Conservation (phyloP, 2,113 vertebrate species). For the Sinocyclocheilus anophthalmus region DNA sequence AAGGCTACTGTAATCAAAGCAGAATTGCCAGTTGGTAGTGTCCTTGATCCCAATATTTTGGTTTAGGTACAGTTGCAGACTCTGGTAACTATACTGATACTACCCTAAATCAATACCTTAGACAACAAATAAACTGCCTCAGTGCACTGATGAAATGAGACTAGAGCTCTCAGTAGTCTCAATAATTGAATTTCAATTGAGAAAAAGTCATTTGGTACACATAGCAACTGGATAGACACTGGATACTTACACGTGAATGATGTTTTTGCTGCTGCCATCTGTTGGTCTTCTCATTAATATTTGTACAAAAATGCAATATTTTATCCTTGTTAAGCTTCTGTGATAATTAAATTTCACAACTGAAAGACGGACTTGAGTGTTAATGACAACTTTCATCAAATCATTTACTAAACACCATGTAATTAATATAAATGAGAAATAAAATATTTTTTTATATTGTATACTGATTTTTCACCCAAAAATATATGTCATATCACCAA, state of each 20-base stretch:
- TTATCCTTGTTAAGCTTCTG: background rate
- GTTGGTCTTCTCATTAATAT: background rate
- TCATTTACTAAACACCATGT: background rate
- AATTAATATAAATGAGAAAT: background rate
- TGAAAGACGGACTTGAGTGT: background rate
- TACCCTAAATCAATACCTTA: background rate
- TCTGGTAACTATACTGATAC: background rate
- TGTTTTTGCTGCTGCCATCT: background rate
- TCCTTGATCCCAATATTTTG: too few species aligned
- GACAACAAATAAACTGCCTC: background rate
- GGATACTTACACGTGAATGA: background rate
- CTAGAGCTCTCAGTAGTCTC: background rate
- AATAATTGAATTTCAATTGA: background rate
- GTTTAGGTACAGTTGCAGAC: background rate
- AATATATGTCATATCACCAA: slow-evolving; percentile 23
- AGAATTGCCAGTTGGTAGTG: too few species aligned
- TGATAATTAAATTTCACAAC: background rate
- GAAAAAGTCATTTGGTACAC: background rate
- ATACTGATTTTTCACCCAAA: background rate
- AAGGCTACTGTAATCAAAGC: too few species aligned
- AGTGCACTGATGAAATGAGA: background rate
- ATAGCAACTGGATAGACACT: background rate
- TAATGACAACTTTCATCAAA: background rate
- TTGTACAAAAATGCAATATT: background rate
- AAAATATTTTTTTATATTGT: background rate